Evolutionary conservation across 1,140 invertebrate genomes (phyloP).

Genomic region (Cherax quadricarinatus): DNA sequence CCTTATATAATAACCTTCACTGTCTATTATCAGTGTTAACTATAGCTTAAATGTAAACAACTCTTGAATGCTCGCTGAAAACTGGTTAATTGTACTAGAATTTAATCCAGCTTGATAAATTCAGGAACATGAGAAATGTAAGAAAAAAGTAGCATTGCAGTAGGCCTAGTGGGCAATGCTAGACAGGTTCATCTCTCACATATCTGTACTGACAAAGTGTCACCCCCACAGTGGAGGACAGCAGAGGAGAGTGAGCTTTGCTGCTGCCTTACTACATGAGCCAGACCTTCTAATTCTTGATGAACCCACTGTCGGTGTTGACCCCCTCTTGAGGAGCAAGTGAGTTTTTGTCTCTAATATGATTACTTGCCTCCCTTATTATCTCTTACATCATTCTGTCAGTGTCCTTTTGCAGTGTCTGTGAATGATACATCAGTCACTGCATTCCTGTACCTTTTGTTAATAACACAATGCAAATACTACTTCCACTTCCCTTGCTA

Average conservation of each 20-base stretch:
- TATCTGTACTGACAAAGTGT: neutral
- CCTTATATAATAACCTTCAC: too few relatives aligned
- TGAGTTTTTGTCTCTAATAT: conserved; percentile 74
- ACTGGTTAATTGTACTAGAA: too few relatives aligned
- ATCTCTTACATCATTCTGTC: neutral
- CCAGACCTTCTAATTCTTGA: conserved; percentile 95
- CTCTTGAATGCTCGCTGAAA: too few relatives aligned
- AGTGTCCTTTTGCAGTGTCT: neutral
- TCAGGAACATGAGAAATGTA: too few relatives aligned
- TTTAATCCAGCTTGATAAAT: too few relatives aligned
- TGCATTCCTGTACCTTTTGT: too few relatives aligned
- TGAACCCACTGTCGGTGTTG: conserved; percentile 96
- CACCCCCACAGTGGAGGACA: conserved; percentile 87
- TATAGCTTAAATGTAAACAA: neutral
- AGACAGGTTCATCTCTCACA: too few relatives aligned
- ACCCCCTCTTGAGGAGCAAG: conserved; percentile 92
- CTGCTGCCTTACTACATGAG: conserved; percentile 93
- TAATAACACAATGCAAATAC: too few relatives aligned
- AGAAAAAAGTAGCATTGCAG: too few relatives aligned
- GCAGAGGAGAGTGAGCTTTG: conserved; percentile 93
- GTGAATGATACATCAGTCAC: too few relatives aligned
- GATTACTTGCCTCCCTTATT: neutral
- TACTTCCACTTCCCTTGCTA: too few relatives aligned
- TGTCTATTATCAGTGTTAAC: neutral
- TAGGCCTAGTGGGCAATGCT: too few relatives aligned